A percentile compares a stretch with the other conserved stretches of the same genome.
Evolutionary conservation across 2,888 invertebrate species (phyloP).

Genomic region (Epinotia ramella): DNA sequence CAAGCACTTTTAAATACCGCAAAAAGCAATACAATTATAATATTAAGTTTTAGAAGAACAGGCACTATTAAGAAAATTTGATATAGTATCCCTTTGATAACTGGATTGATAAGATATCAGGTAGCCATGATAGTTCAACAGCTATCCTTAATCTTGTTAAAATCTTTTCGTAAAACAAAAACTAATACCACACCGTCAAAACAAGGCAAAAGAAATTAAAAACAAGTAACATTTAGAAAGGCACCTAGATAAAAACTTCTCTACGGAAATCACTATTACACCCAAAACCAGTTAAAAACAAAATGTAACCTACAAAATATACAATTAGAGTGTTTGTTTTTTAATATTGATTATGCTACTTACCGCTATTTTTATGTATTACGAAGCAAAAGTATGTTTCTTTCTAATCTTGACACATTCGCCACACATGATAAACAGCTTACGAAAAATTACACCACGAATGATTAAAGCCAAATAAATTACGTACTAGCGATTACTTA

Average conservation of each 20-base stretch:
- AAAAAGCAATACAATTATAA: neutral
- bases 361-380: conserved; percentile 75
- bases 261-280: conserved; percentile 55
- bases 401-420: conserved; percentile 77
- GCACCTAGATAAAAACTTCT: conserved; percentile 54
- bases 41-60: conserved; percentile 23
- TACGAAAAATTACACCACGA: conserved; percentile 53
- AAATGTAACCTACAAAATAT: conserved; percentile 48
- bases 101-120: conserved; percentile 59
- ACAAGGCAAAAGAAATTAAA: conserved; percentile 51
- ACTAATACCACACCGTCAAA: conserved; percentile 30
- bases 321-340: conserved; percentile 45
- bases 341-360: conserved; percentile 61
- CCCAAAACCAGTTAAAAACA: conserved; percentile 55
- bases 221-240: conserved; percentile 72
- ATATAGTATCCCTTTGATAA: conserved; percentile 44
- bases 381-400: conserved; percentile 78
- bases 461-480: conserved; percentile 27
- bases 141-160: conserved; percentile 38
- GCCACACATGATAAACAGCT: conserved; percentile 75
- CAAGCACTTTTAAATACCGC: neutral
- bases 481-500: conserved; percentile 46
- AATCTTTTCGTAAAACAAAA: conserved; percentile 25
- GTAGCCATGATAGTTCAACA: conserved; percentile 49
- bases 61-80: conserved; percentile 31